Conservation (phyloP, 2,113 vertebrate genomes). For the Neogobius melanostomus region DNA sequence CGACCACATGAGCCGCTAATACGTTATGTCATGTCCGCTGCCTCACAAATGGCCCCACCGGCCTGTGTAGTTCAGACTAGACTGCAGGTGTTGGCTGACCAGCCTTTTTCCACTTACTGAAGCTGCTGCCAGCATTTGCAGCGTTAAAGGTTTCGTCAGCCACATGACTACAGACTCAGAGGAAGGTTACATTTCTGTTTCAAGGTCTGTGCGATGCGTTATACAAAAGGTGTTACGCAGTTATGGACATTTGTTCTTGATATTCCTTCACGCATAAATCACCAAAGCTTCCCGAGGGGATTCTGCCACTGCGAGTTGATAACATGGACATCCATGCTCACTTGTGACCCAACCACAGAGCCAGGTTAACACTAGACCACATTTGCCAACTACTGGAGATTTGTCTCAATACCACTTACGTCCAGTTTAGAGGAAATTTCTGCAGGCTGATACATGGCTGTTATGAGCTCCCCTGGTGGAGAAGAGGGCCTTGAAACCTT, state of each 20-base stretch:
- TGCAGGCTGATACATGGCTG: too few species aligned
- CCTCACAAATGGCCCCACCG: constrained; percentile 59
- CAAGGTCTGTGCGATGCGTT: neutral
- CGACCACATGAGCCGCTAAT: constrained; percentile 50
- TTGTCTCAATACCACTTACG: too few species aligned
- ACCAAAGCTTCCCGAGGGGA: too few species aligned
- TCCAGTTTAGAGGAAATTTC: too few species aligned
- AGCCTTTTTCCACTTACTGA: constrained; percentile 23
- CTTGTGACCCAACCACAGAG: too few species aligned
- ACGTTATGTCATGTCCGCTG: constrained; percentile 43
- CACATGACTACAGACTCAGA: neutral
- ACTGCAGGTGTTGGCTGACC: constrained; percentile 26
- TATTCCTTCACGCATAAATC: too few species aligned
- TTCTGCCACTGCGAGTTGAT: neutral
- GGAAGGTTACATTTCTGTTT: constrained; percentile 5
- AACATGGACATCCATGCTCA: too few species aligned
- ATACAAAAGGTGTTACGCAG: neutral
- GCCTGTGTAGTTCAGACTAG: neutral
- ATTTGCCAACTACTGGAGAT: too few species aligned
- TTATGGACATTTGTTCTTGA: too few species aligned
- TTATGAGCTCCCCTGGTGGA: too few species aligned
- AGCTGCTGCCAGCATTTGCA: constrained; percentile 35
- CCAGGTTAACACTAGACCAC: too few species aligned
- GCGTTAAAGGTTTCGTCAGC: constrained; percentile 14
- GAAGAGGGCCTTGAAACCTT: too few species aligned